Conservation (phyloP, 2,113 vertebrate species). For the Oncorhynchus keta region DNA sequence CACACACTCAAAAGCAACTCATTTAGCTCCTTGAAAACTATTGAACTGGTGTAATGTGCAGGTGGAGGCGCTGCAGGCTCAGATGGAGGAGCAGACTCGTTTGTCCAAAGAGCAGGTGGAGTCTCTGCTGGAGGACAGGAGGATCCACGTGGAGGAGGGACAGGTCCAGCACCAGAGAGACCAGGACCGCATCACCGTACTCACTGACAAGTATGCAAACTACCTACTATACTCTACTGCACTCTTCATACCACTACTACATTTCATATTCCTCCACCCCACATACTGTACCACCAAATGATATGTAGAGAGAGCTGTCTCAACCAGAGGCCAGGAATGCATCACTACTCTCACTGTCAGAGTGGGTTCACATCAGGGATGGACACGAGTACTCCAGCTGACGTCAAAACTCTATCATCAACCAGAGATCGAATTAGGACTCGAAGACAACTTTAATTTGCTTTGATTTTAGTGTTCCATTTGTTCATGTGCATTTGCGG, state of each 20-base stretch:
- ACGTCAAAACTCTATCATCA: no score
- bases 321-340: no score
- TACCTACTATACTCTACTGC: not conserved
- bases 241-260: not conserved
- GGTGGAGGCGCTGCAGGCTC: slow-evolving; percentile 93
- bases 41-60: slow-evolving; percentile 49
- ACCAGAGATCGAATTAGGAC: no score
- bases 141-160: slow-evolving; percentile 82
- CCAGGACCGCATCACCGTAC: slow-evolving; percentile 77
- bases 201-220: slow-evolving; percentile 82
- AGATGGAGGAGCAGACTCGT: slow-evolving; percentile 89
- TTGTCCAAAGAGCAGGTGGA: slow-evolving; percentile 88
- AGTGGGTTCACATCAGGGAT: no score
- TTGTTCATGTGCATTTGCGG: no score
- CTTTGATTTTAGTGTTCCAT: no score
- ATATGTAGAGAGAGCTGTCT: no score
- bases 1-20: not conserved
- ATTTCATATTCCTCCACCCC: not conserved
- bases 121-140: slow-evolving; percentile 84
- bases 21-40: no score
- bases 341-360: no score
- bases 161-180: slow-evolving; percentile 83
- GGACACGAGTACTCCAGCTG: no score
- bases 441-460: no score
- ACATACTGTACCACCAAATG: no score